These are phyloP conservation scores for Aviceda subcristata DNA, from an alignment of 2,113 vertebrate species.

Conservation along the genomic window DNA sequence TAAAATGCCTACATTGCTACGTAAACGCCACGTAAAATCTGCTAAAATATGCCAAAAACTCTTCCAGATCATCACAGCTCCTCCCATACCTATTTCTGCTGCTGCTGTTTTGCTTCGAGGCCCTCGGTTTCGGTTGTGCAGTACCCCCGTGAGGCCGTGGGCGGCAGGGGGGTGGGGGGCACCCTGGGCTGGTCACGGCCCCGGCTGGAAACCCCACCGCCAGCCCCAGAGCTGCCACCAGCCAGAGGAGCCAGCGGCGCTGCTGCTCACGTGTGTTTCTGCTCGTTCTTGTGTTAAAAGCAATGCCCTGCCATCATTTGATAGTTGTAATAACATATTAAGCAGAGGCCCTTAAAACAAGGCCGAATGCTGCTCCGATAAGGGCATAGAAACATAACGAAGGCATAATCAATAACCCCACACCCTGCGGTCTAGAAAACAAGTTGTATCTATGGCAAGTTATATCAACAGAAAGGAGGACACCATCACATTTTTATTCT, in stretches of 20 bases:
- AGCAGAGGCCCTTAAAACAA: not conserved
- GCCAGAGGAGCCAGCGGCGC: not conserved
- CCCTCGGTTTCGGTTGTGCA: not conserved
- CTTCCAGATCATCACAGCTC: not conserved
- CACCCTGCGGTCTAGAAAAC: not conserved
- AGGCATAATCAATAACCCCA: not conserved
- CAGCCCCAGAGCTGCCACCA: not conserved
- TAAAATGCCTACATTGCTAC: not conserved
- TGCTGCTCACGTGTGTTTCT: not conserved
- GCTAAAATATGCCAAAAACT: not conserved
- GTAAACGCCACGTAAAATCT: not conserved
- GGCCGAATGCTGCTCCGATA: not conserved
- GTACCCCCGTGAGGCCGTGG: too few relatives aligned
- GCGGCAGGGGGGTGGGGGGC: not conserved
- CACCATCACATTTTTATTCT: not conserved
- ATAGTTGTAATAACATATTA: not conserved
- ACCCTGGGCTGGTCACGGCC: not conserved
- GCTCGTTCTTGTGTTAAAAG: not conserved
- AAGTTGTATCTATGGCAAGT: not conserved
- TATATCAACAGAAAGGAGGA: not conserved
- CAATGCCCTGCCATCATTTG: rapidly evolving
- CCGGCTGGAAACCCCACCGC: rapidly evolving
- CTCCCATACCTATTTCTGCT: not conserved
- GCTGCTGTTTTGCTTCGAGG: not conserved
- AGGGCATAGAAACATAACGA: not conserved